phyloP scores from a whole-genome alignment of 2,113 vertebrate genomes.

The Oreotrochilus melanogaster region DNA sequence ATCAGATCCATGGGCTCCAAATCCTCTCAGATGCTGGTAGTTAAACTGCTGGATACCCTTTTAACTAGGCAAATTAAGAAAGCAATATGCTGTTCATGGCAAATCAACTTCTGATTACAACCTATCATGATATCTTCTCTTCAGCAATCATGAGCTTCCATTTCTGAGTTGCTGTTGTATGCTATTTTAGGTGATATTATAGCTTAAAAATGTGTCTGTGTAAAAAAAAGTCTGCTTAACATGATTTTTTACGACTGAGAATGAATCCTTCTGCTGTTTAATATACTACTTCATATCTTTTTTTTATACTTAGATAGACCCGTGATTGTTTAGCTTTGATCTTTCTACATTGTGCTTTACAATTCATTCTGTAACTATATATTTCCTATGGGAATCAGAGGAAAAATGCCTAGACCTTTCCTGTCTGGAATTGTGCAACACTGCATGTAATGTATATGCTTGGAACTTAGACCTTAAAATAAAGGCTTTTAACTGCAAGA shows the following conservation, averaged over 20 bases:
- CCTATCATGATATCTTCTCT: not conserved
- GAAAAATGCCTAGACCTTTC: conserved; percentile 13
- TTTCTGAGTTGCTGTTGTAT: not conserved
- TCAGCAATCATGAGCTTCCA: not conserved
- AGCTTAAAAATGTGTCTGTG: not conserved
- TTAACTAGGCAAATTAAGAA: conserved; percentile 10
- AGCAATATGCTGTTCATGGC: not conserved
- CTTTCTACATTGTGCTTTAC: conserved; percentile 18
- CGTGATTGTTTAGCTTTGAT: conserved; percentile 54
- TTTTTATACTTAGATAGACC: not conserved
- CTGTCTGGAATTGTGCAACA: not conserved
- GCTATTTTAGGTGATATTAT: not conserved
- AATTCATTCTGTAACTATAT: conserved; percentile 37
- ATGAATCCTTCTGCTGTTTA: conserved; percentile 16
- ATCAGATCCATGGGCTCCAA: not conserved
- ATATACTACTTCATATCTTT: not conserved
- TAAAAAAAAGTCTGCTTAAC: not conserved
- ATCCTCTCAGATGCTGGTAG: conserved; percentile 2
- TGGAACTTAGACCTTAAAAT: not conserved
- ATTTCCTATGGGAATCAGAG: conserved; percentile 32
- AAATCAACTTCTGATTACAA: not conserved
- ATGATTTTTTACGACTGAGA: not conserved
- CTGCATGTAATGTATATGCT: not conserved
- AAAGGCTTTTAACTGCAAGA: not conserved
- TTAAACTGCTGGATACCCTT: conserved; percentile 20